Evolutionary conservation across 2,888 invertebrate species (phyloP).

Genomic region (Caenorhabditis doughertyi): DNA sequence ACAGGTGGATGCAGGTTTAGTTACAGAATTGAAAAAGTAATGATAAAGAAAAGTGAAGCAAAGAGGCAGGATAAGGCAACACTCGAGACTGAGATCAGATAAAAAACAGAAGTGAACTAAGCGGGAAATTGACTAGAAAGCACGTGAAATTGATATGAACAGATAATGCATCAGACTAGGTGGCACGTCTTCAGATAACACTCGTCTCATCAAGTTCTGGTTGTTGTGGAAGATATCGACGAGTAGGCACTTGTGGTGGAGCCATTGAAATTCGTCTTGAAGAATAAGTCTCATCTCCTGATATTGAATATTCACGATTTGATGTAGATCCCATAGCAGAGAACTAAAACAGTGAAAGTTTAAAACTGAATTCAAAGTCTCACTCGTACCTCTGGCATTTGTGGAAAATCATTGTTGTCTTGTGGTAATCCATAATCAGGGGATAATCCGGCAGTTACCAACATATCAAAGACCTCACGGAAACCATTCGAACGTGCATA

Average conservation of each 20-base stretch:
- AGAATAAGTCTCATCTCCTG: constrained; percentile 55
- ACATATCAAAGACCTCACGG: constrained; percentile 69
- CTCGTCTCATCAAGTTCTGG: constrained; percentile 57
- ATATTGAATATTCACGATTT: constrained; percentile 64
- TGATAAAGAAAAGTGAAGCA: constrained; percentile 18
- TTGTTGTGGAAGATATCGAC: constrained; percentile 53
- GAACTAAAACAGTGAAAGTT: constrained; percentile 22
- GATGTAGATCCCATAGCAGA: constrained; percentile 63
- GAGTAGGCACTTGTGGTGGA: constrained; percentile 57
- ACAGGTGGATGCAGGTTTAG: constrained; percentile 40
- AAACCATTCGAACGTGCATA: constrained; percentile 86
- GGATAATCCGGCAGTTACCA: constrained; percentile 64
- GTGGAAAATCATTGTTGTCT: constrained; percentile 39
- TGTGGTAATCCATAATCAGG: constrained; percentile 65
- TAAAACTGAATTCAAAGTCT: not conserved
- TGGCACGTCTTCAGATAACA: constrained; percentile 38
- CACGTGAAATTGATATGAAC: constrained; percentile 18
- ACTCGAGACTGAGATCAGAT: constrained; percentile 50
- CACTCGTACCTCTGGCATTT: constrained; percentile 45
- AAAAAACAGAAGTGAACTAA: constrained; percentile 51
- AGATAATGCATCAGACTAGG: constrained; percentile 8
- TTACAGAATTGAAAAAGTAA: not conserved
- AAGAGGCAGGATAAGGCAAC: constrained; percentile 58
- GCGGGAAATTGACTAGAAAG: constrained; percentile 51
- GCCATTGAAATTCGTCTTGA: constrained; percentile 28